Conservation (phyloP, 1,140 invertebrate species). For the Achroia grisella region DNA sequence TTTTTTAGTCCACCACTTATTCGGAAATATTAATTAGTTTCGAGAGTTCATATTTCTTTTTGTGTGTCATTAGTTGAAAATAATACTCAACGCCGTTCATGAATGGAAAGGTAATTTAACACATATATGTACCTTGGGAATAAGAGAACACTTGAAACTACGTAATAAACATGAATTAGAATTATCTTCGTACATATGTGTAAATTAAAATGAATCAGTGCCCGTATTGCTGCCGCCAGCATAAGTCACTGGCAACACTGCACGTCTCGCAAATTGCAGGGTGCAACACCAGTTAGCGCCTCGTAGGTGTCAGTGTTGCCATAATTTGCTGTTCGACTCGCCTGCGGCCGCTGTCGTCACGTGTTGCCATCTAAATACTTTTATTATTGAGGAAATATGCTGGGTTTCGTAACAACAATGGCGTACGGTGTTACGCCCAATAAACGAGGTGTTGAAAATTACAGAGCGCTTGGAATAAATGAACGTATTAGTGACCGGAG, state of each 20-base stretch:
- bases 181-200: conserved; percentile 17
- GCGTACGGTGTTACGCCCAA: conserved; percentile 24
- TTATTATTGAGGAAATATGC: conserved; percentile 51
- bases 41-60: too few species aligned
- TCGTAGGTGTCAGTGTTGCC: conserved; percentile 67
- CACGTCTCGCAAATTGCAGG: conserved; percentile 62
- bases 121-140: too few species aligned
- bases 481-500: too few species aligned
- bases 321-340: conserved; percentile 54
- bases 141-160: too few species aligned
- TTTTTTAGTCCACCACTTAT: too few species aligned
- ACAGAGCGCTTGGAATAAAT: too few species aligned
- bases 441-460: background rate
- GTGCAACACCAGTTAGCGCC: conserved; percentile 58
- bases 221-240: conserved; percentile 25
- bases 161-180: too few species aligned
- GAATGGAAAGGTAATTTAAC: too few species aligned
- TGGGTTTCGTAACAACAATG: conserved; percentile 32
- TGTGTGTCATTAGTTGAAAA: too few species aligned
- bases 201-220: conserved; percentile 40
- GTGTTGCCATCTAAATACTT: conserved; percentile 65
- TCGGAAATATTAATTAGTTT: too few species aligned
- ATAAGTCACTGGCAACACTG: conserved; percentile 25
- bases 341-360: conserved; percentile 62
- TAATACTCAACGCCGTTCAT: too few species aligned